Evolutionary conservation across 1,140 invertebrate genomes (phyloP), one percentile per base, ranked within the genome.

Genomic region (Cepaea nemoralis): DNA sequence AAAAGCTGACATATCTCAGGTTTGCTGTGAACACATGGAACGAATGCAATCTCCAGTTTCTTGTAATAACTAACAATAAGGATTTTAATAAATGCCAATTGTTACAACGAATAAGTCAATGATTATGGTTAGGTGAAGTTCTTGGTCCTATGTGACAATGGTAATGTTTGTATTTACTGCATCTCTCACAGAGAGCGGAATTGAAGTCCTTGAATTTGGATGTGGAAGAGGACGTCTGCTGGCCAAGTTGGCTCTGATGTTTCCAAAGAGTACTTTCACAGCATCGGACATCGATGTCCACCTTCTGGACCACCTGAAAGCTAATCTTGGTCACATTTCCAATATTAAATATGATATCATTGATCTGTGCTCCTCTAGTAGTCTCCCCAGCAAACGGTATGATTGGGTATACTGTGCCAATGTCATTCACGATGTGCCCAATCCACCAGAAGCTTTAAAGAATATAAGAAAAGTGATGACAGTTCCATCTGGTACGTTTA

Each of bases 191-290:
- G 75, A 77, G 24, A 14, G 22, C 5, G 75, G 75, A 33, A 77
- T 77, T 77, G 48, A 77, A 5, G 75, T 77, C 10, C 55, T 77
- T 35, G 75, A 77, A 35, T 77, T 77, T 77, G 75, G 75, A 5
- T 42, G 48, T 63, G 75, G 75, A 14, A 55, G 75, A 37, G 75
- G 48, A 8, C 55, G 33, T n/a, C 75, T 63, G 31, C 24, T 59
- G 3, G 48, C 75, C 50, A 55, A 33, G 24, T 48, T 77, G 14
- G 75, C 75, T 31, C 12, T 10, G 12, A 59, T 63, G 75, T 77
- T 77, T 35, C 75, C 75, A 14, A 55, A 77, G 6, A 77, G 75
- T 35, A 33, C 3, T 16, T 77, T 77, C 37, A 37, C 35, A 2
- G 40, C 75, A 3, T 31, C 75, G 12, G 75, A 77, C 2, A 35